A percentile compares a stretch with the other conserved stretches of the same genome.
Evolutionary conservation across 2,113 vertebrate species (phyloP).

Genomic region (Eretmochelys imbricata): DNA sequence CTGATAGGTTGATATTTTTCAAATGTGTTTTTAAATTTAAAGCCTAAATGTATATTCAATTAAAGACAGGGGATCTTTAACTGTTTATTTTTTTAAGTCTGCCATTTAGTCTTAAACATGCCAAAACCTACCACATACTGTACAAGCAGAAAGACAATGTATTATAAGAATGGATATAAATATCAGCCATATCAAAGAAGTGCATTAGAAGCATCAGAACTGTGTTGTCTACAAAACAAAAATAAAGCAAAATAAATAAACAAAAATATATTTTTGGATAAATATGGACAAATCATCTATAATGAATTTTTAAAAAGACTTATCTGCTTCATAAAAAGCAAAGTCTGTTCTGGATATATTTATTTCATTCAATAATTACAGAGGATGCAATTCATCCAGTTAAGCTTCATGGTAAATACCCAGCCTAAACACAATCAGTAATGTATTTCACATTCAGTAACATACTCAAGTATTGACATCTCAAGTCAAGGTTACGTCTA

Average conservation of each 20-base stretch:
- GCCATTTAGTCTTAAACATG: neutral
- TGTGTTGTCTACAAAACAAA: neutral
- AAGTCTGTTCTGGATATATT: neutral
- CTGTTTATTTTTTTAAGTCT: neutral
- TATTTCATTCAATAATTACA: neutral
- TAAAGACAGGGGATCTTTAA: neutral
- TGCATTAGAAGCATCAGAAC: slow-evolving; percentile 30
- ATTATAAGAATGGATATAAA: neutral
- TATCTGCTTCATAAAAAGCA: neutral
- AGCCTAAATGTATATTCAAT: neutral
- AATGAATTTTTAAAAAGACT: neutral
- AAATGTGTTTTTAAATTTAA: slow-evolving; percentile 10
- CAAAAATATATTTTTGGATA: neutral
- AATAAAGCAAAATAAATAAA: neutral
- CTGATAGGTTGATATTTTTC: neutral
- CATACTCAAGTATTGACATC: neutral
- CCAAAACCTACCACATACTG: neutral
- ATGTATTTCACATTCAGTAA: neutral
- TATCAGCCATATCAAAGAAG: neutral
- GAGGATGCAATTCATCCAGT: neutral
- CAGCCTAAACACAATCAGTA: neutral
- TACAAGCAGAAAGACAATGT: neutral
- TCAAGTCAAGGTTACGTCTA: neutral
- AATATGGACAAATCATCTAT: fast-evolving
- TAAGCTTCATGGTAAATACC: neutral